Evolutionary conservation across 2,797 vertebrate genomes (phyloP).

Genomic region (Toxotes lorentzi): DNA sequence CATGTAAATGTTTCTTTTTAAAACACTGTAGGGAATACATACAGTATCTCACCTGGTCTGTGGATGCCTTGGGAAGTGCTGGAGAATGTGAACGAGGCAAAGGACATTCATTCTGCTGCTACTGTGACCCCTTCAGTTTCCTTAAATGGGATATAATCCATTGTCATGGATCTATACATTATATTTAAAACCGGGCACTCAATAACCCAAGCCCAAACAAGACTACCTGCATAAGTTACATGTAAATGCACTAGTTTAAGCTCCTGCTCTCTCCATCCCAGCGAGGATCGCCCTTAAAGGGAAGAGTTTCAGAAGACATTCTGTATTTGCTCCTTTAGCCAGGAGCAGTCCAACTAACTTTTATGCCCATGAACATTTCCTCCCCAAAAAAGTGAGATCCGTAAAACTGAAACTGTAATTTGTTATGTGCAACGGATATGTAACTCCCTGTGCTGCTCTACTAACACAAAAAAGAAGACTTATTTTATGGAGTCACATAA

Average conservation of each 20-base stretch:
- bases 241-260: too few relatives aligned
- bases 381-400: neutral
- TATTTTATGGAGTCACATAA: neutral
- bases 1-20: too few relatives aligned
- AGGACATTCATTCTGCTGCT: too few relatives aligned
- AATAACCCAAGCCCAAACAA: neutral
- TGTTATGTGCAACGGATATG: constrained; percentile 12
- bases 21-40: too few relatives aligned
- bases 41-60: too few relatives aligned
- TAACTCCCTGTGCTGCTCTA: constrained; percentile 7
- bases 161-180: too few relatives aligned
- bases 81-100: too few relatives aligned
- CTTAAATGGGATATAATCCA: too few relatives aligned
- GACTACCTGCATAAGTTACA: neutral
- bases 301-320: neutral
- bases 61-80: too few relatives aligned
- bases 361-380: neutral
- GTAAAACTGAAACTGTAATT: constrained; percentile 3
- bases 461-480: constrained; percentile 6
- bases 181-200: neutral
- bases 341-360: too few relatives aligned
- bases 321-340: neutral
- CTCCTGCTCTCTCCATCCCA: neutral
- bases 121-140: too few relatives aligned
- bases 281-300: too few relatives aligned